Percentiles rank a stretch among this genome's conserved stretches.
Evolutionary conservation across 2,888 invertebrate species (phyloP).

Genomic region (Acleris holmiana): DNA sequence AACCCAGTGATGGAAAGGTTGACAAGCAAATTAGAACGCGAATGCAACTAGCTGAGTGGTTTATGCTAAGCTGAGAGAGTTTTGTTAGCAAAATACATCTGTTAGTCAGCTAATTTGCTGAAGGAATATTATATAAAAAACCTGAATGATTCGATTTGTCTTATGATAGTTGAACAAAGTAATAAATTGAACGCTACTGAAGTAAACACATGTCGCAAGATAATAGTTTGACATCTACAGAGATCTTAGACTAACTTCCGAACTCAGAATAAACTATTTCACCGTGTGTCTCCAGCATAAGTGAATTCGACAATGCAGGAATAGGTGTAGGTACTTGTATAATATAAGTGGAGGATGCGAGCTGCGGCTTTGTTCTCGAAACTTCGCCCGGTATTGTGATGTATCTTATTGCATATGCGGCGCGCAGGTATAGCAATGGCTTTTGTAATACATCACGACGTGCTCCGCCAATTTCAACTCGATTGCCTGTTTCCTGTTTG

Average conservation of each 20-base stretch:
- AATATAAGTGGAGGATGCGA: slow-evolving; percentile 62
- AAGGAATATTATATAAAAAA: neutral
- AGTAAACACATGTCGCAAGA: neutral
- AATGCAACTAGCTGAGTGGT: slow-evolving; percentile 18
- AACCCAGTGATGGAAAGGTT: slow-evolving; percentile 45
- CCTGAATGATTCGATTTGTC: neutral
- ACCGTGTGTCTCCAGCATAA: slow-evolving; percentile 61
- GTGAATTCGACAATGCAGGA: slow-evolving; percentile 75
- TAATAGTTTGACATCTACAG: slow-evolving; percentile 4
- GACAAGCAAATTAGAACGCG: slow-evolving; percentile 36
- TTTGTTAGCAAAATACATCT: neutral
- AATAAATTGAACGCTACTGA: neutral
- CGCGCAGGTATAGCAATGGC: slow-evolving; percentile 57
- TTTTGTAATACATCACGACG: slow-evolving; percentile 45
- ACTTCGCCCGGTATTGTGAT: slow-evolving; percentile 68
- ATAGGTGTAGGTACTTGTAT: slow-evolving; percentile 62
- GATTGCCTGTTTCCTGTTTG: slow-evolving; percentile 45
- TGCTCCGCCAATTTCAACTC: slow-evolving; percentile 47
- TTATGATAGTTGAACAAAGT: neutral
- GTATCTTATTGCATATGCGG: slow-evolving; percentile 74
- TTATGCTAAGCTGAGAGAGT: slow-evolving; percentile 36
- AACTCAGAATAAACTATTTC: slow-evolving; percentile 28
- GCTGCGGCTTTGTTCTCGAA: slow-evolving; percentile 77
- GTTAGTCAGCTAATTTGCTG: neutral
- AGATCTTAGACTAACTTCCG: slow-evolving; percentile 25